Conservation (phyloP, 2,797 vertebrate genomes). For the Enteromius paludinosus region DNA sequence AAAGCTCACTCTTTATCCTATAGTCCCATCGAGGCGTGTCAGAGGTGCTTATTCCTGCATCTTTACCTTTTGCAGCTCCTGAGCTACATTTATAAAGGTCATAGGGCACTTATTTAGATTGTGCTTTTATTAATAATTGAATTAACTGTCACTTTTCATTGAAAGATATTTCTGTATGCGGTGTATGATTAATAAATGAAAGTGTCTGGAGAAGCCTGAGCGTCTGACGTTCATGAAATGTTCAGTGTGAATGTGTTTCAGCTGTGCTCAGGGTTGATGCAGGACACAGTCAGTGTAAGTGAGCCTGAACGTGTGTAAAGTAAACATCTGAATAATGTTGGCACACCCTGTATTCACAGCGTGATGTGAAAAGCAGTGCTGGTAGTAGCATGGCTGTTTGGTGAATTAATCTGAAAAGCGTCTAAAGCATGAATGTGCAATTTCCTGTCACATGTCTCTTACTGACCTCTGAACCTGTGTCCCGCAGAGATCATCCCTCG, state of each 20-base stretch:
- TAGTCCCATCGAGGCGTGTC: no score
- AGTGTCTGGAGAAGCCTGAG: not conserved
- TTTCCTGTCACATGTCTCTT: slow-evolving; percentile 29
- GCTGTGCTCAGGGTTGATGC: not conserved
- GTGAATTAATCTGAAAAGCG: not conserved
- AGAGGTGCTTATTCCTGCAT: not conserved
- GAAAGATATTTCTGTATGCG: not conserved
- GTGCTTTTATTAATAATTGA: not conserved
- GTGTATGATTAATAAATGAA: slow-evolving; percentile 5
- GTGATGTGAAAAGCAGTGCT: not conserved
- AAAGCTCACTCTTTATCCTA: not conserved
- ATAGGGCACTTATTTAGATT: not conserved
- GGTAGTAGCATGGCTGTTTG: not conserved
- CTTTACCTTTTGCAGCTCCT: not conserved
- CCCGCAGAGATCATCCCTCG: slow-evolving; percentile 94
- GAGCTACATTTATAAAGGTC: not conserved
- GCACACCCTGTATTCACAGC: not conserved
- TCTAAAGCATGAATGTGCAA: not conserved
- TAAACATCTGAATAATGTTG: not conserved
- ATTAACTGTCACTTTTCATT: not conserved
- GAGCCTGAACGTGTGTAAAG: not conserved
- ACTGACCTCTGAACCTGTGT: slow-evolving; percentile 11
- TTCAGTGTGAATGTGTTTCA: not conserved
- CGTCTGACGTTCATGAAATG: not conserved
- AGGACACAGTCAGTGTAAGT: not conserved